Percentiles rank a stretch among this genome's conserved stretches.
Evolutionary conservation across 2,113 vertebrate species (phyloP).

Genomic region (Siniperca chuatsi): DNA sequence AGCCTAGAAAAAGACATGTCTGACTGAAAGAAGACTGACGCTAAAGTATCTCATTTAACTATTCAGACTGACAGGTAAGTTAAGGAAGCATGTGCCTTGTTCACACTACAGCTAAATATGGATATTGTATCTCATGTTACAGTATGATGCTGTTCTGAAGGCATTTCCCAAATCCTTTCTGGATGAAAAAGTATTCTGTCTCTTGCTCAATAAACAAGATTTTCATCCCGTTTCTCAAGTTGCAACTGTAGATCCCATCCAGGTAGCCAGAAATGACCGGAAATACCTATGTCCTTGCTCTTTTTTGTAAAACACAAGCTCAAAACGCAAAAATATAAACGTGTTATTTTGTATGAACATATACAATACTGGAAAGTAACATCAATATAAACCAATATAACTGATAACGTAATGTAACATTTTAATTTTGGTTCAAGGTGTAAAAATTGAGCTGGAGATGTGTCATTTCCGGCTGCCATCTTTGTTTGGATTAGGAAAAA

Average conservation of each 20-base stretch:
- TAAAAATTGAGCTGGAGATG: not conserved
- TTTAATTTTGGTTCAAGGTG: not conserved
- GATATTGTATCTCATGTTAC: not conserved
- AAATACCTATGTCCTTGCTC: not conserved
- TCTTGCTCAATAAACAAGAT: not conserved
- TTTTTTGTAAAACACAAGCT: not conserved
- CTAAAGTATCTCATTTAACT: not conserved
- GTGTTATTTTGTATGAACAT: not conserved
- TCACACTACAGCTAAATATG: not conserved
- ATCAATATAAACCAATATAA: not conserved
- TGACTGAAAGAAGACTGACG: not conserved
- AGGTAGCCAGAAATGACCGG: no score
- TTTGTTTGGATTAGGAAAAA: not conserved
- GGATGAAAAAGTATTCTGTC: not conserved
- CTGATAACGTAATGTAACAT: not conserved
- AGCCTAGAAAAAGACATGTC: not conserved
- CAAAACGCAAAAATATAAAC: not conserved
- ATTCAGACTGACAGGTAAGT: not conserved
- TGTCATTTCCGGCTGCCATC: not conserved
- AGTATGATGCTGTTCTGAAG: not conserved
- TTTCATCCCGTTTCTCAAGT: not conserved
- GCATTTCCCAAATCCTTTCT: not conserved
- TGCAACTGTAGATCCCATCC: no score
- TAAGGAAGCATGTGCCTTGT: not conserved
- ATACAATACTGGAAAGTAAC: not conserved